A percentile compares a stretch with the other conserved stretches of the same genome.
These are phyloP conservation scores for Lithobates sylvaticus DNA, from an alignment of 2,797 vertebrate genomes.

Conservation along the genomic window DNA sequence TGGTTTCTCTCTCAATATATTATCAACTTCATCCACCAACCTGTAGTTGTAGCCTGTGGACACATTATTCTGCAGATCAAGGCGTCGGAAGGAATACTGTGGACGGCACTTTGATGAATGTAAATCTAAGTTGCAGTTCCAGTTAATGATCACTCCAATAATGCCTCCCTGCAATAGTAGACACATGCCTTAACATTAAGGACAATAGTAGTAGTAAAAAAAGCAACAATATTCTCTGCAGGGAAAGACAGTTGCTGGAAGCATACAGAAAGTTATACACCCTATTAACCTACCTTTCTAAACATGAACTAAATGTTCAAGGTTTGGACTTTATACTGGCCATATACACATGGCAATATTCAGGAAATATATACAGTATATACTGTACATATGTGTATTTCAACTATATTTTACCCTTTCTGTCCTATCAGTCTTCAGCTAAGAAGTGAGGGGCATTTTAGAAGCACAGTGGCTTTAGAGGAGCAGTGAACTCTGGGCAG, in stretches of 20 bases:
- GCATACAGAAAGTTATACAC: neutral
- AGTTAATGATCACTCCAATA: conserved; percentile 90
- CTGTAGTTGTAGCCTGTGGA: conserved; percentile 86
- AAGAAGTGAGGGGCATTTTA: too few relatives aligned
- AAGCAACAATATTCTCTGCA: neutral
- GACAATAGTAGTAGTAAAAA: neutral
- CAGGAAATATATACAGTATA: too few relatives aligned
- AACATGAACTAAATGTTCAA: neutral
- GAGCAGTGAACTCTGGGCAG: too few relatives aligned
- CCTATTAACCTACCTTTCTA: neutral
- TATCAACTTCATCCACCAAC: conserved; percentile 65
- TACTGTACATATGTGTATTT: too few relatives aligned
- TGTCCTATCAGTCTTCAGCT: too few relatives aligned
- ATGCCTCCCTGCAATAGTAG: conserved; percentile 80
- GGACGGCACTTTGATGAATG: conserved; percentile 81
- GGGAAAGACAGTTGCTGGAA: neutral
- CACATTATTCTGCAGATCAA: conserved; percentile 79
- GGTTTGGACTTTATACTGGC: neutral
- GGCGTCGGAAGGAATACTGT: conserved; percentile 84
- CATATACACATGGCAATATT: too few relatives aligned
- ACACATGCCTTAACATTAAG: neutral
- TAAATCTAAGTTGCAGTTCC: conserved; percentile 87
- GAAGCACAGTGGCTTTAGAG: too few relatives aligned
- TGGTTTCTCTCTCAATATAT: too few relatives aligned
- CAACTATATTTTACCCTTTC: too few relatives aligned